Evolutionary conservation across 2,888 invertebrate species (phyloP), one percentile per base, ranked within the genome.

Genomic region (Scaptomyza reducta): DNA sequence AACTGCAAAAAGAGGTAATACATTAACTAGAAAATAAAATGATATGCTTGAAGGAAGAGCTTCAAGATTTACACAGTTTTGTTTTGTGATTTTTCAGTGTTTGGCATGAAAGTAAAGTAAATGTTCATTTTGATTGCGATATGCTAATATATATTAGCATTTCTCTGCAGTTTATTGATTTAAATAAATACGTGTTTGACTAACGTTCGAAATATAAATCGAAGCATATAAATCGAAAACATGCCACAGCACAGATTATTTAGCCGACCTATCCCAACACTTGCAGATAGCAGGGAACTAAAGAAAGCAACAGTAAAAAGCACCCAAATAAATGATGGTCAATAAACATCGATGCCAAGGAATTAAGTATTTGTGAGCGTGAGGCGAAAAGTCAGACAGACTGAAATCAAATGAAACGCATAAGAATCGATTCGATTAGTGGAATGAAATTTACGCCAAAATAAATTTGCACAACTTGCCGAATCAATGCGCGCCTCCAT

Each of bases 351-450:
- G 67, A 56, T 35, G 40, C 44, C 5, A 14, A 14, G 14, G 35
- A 49, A 51, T 40, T 51, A 74, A 69, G 54, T 69, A 63, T 74
- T 55, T 31, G 44, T 44, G 38, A 44, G 57, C 63, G 74, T 67
- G 53, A 61, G 58, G 69, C 68, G 66, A 80, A 70, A 78, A 78
- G 70, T 73, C 79, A 78, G 70, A 54, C 66, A 68, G 72, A 33
- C 65, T 59, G 67, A 82, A 86, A 78, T 71, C 87, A 87, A 87
- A 81, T 81, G 74, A 74, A 81, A 84, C 81, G 81, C 86, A 81
- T 87, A 78, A 78, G 87, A 84, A 84, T 87, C 83, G 87, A 84
- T 84, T 84, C 85, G 83, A 84, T 84, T 87, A 84, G 87, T 84
- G 69, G 81, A 84, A 87, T 84, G 85, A 84, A 87, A 87, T 84